phyloP scores from a whole-genome alignment of 2,888 invertebrate species.

The Catocala fraxini region DNA sequence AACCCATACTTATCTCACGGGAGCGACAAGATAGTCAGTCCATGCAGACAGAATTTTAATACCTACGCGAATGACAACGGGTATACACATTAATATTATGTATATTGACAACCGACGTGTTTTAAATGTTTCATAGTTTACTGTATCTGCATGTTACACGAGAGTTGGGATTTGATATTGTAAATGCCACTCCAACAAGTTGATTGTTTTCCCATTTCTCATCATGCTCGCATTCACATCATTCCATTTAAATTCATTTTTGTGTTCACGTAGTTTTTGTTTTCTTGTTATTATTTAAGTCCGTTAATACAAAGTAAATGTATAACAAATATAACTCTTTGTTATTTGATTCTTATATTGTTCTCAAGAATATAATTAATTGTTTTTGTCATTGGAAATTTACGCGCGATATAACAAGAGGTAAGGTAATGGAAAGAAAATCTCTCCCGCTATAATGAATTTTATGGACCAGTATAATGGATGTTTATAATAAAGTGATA shows the following conservation, averaged over 20 bases:
- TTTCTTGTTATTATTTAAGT: slow-evolving; percentile 48
- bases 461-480: slow-evolving; percentile 11
- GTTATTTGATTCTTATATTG: slow-evolving; percentile 44
- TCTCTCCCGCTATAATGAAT: slow-evolving; percentile 14
- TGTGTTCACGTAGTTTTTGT: slow-evolving; percentile 55
- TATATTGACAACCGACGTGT: slow-evolving; percentile 14
- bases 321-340: slow-evolving; percentile 39
- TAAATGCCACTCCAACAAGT: slow-evolving; percentile 58
- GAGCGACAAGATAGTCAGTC: too few species aligned
- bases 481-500: slow-evolving; percentile 6
- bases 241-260: slow-evolving; percentile 61
- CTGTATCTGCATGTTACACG: slow-evolving; percentile 40
- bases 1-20: too few species aligned
- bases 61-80: too few species aligned
- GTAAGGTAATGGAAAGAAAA: slow-evolving; percentile 23
- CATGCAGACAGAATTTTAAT: too few species aligned
- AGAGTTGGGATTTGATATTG: slow-evolving; percentile 57
- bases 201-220: slow-evolving; percentile 57
- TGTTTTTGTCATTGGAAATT: slow-evolving; percentile 32
- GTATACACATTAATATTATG: not conserved
- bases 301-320: slow-evolving; percentile 58
- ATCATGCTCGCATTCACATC: slow-evolving; percentile 57
- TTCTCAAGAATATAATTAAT: slow-evolving; percentile 43
- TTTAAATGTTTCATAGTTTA: slow-evolving; percentile 42
- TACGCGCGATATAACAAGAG: slow-evolving; percentile 19